These are phyloP conservation scores for Cataglyphis hispanica DNA, from an alignment of 1,140 invertebrate genomes.

Conservation along the genomic window DNA sequence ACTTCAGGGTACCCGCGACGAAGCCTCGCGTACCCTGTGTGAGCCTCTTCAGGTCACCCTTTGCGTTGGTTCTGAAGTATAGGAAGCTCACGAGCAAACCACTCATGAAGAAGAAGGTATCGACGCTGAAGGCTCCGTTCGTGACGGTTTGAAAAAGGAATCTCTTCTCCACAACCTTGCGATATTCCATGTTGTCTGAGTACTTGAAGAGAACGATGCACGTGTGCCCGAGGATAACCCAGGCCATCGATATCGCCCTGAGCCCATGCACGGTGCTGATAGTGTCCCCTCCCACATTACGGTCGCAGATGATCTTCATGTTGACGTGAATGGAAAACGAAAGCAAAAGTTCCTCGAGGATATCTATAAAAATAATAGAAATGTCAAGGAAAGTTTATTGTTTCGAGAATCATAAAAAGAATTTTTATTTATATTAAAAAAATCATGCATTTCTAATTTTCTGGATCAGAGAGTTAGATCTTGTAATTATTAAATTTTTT, in stretches of 20 bases:
- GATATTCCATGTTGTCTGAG: constrained; percentile 93
- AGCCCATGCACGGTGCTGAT: constrained; percentile 94
- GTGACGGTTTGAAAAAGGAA: constrained; percentile 94
- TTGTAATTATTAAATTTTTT: constrained; percentile 7
- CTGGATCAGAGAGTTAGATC: background rate
- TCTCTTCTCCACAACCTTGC: constrained; percentile 92
- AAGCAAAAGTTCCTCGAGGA: constrained; percentile 91
- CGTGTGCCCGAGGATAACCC: constrained; percentile 97
- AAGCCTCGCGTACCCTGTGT: constrained; percentile 91
- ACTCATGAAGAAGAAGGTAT: constrained; percentile 96
- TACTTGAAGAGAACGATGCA: constrained; percentile 95
- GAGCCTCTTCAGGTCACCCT: constrained; percentile 91
- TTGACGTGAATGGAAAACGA: constrained; percentile 93
- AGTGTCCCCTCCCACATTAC: constrained; percentile 92
- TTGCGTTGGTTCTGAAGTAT: constrained; percentile 94
- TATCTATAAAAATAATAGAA: constrained; percentile 82
- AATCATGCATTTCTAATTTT: background rate
- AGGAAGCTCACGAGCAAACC: constrained; percentile 93
- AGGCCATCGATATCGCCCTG: constrained; percentile 94
- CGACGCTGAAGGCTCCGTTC: constrained; percentile 96
- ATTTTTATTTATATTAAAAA: background rate
- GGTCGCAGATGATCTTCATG: constrained; percentile 92
- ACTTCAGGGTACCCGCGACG: constrained; percentile 90
- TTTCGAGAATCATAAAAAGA: background rate
- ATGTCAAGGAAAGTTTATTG: background rate